phyloP scores from a whole-genome alignment of 2,888 invertebrate species.

The Eristalis arbustorum region DNA sequence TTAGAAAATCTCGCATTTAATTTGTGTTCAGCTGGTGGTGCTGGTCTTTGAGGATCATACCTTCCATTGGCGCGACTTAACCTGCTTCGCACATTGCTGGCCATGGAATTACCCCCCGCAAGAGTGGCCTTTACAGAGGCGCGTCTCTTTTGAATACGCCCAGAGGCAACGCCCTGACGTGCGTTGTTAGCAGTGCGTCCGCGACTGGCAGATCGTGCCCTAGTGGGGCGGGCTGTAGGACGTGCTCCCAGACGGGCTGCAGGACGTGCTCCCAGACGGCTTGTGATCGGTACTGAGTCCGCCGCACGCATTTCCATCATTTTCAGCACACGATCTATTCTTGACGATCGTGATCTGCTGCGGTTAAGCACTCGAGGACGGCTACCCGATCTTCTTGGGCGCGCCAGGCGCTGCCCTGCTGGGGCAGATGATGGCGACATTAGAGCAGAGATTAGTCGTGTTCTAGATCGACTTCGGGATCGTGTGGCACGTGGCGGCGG shows the following conservation, averaged over 20 bases:
- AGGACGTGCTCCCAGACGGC: conserved; percentile 76
- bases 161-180: conserved; percentile 74
- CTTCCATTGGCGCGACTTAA: conserved; percentile 74
- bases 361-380: conserved; percentile 57
- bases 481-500: conserved; percentile 64
- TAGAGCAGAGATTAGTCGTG: conserved; percentile 44
- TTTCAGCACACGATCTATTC: conserved; percentile 53
- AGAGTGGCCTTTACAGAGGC: conserved; percentile 66
- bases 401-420: conserved; percentile 52
- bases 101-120: conserved; percentile 31
- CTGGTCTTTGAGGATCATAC: conserved; percentile 68
- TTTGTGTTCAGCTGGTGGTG: conserved; percentile 24
- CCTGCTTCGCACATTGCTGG: conserved; percentile 24
- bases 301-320: conserved; percentile 4
- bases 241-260: conserved; percentile 76
- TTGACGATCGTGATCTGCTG: conserved; percentile 71
- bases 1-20: conserved; percentile 50
- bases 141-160: conserved; percentile 76
- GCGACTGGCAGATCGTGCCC: conserved; percentile 61
- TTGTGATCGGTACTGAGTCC: conserved; percentile 74
- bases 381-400: conserved; percentile 45
- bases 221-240: conserved; percentile 66
- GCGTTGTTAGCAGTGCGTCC: conserved; percentile 37
- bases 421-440: conserved; percentile 62
- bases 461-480: conserved; percentile 71